These are phyloP conservation scores for Gadopsis bispinosus DNA, from an alignment of 2,797 vertebrate species.

Conservation along the genomic window DNA sequence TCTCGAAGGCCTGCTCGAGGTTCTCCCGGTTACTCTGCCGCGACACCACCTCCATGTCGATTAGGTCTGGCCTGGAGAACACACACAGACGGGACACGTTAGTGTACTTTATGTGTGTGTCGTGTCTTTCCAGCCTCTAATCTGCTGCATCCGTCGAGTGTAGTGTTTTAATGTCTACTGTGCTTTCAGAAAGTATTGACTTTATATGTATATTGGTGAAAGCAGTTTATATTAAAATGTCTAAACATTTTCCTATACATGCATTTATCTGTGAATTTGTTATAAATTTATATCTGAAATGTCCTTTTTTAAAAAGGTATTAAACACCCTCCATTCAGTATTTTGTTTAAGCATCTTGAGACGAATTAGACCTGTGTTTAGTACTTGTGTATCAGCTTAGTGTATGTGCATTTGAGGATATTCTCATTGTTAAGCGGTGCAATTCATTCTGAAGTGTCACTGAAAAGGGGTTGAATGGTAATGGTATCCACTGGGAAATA, in stretches of 20 bases:
- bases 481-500: not conserved
- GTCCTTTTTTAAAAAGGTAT: not conserved
- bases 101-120: not conserved
- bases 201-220: not conserved
- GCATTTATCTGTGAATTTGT: not conserved
- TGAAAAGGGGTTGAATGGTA: not conserved
- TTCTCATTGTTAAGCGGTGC: not conserved
- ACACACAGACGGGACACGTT: not conserved
- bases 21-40: constrained; percentile 95
- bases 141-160: not conserved
- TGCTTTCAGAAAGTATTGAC: too few relatives aligned
- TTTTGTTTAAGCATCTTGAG: not conserved
- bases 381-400: not conserved
- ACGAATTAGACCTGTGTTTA: too few relatives aligned
- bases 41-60: constrained; percentile 94
- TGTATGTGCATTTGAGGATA: not conserved
- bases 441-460: not conserved
- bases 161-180: not conserved
- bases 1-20: constrained; percentile 98
- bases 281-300: not conserved
- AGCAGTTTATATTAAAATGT: not conserved
- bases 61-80: constrained; percentile 92
- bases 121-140: not conserved
- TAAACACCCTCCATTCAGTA: not conserved
- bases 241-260: not conserved